A percentile compares a stretch with the other conserved stretches of the same genome.
phyloP scores from a whole-genome alignment of 2,888 invertebrate species.

The Metacarcinus magister region DNA sequence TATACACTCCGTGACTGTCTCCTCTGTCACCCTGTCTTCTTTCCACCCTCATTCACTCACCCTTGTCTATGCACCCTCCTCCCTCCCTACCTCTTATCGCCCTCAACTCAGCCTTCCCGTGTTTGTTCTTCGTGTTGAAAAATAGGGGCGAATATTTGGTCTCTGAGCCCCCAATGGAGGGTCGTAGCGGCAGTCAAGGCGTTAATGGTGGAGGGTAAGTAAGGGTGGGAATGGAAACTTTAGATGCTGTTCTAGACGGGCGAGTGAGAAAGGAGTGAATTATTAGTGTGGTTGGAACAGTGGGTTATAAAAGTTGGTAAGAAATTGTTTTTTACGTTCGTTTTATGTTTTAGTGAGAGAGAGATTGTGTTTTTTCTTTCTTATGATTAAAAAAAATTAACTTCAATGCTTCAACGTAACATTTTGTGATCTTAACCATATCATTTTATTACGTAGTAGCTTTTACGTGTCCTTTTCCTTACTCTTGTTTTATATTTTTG shows the following conservation, averaged over 20 bases:
- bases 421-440: background rate
- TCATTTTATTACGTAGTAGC: background rate
- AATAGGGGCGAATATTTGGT: conserved; percentile 40
- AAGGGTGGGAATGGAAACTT: background rate
- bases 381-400: no score
- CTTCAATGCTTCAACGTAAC: no score
- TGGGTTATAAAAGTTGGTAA: background rate
- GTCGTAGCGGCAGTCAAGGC: conserved; percentile 15
- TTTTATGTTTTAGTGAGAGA: background rate
- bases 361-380: no score
- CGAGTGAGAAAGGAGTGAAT: background rate
- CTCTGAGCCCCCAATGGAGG: conserved; percentile 33
- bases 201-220: conserved; percentile 20
- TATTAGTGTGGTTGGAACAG: no score
- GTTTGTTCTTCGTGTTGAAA: conserved; percentile 33
- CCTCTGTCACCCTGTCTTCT: conserved; percentile 15
- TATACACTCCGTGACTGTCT: conserved; percentile 50
- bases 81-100: background rate
- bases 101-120: background rate
- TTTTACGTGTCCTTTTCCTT: background rate
- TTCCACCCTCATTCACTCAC: conserved; percentile 40
- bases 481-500: background rate
- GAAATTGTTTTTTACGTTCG: background rate
- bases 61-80: conserved; percentile 6
- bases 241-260: background rate